Evolutionary conservation across 2,888 invertebrate species (phyloP), one percentile per base, ranked within the genome.

Genomic region (Psococerastis gibbosa): DNA sequence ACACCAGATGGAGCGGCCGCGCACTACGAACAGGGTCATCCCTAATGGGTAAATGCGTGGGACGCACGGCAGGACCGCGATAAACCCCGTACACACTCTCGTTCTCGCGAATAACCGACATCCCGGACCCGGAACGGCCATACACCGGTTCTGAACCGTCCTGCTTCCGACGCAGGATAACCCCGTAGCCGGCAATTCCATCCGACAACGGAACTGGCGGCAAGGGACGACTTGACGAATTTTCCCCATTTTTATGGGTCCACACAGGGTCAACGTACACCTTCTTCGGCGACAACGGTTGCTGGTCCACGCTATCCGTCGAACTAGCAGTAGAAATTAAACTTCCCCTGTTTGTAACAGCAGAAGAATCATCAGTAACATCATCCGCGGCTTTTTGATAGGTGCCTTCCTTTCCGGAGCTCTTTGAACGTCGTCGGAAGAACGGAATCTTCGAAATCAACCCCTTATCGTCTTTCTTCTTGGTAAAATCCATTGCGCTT

Each of bases 271-370:
- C 43, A 49, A 70, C 69, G 49, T 68, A 69, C 2, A 70, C 69
- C 45, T 66, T 63, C 46, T 69, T 68, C 9, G 63, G 61, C 2
- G 58, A 57, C 27, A 57, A 53, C 8, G 56, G 56, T 3, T 60
- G 58, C 38, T 60, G 58, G 4, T 65, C 63, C n/a, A n/a, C n/a
- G 17, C 9, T 33, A 9, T 33, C 33, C 17, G 38, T 38, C 3
- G 53, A 56, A 15, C 48, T 55, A 32, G 58, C 55, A 42, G 57
- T 58, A 32, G 56, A 55, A 3, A 61, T 58, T 34, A 69, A 55
- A 50, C 68, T 69, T 2, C 69, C 67, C n/a, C 68, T 52, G 52
- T 64, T 64, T 44, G 69, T 68, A 45, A 69, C 69, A 2, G 69
- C 69, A 13, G 38, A 18, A 13, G 20, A 13, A 16, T 17, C 22